These are phyloP conservation scores for Ianthella basta DNA, from an alignment of 37 sponge, comb jelly and placozoan genomes.

Conservation along the genomic window DNA sequence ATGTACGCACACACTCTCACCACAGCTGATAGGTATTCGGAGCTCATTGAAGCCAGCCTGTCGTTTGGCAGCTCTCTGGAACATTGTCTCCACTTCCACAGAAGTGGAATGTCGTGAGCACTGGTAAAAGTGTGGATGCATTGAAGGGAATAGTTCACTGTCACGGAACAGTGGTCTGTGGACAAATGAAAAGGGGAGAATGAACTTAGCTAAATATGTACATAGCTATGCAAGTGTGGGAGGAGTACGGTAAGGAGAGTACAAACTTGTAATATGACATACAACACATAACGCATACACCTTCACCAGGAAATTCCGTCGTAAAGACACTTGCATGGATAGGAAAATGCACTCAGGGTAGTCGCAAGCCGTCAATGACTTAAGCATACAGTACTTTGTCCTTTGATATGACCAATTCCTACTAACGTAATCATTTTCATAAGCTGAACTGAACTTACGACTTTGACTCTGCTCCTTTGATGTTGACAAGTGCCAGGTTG, in stretches of 20 bases:
- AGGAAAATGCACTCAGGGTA: neutral
- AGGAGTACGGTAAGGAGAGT: too few relatives aligned
- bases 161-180: constrained; percentile 17
- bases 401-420: neutral
- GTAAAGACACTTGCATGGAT: too few relatives aligned
- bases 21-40: constrained; percentile 40
- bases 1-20: neutral
- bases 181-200: neutral
- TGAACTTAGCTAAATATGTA: too few relatives aligned
- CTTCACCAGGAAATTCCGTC: too few relatives aligned
- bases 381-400: neutral
- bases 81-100: constrained; percentile 68
- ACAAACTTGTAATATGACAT: too few relatives aligned
- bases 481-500: constrained; percentile 74
- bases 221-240: too few relatives aligned
- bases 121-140: constrained; percentile 76
- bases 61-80: constrained; percentile 62
- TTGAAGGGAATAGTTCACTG: constrained; percentile 42
- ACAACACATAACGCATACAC: too few relatives aligned
- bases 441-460: neutral
- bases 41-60: constrained; percentile 35
- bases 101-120: constrained; percentile 76
- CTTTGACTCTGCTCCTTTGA: constrained; percentile 88
- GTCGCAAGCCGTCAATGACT: neutral
- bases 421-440: too few relatives aligned